Percentiles rank a stretch among this genome's conserved stretches.
phyloP scores from a whole-genome alignment of 1,140 invertebrate species.

The Ruditapes philippinarum region DNA sequence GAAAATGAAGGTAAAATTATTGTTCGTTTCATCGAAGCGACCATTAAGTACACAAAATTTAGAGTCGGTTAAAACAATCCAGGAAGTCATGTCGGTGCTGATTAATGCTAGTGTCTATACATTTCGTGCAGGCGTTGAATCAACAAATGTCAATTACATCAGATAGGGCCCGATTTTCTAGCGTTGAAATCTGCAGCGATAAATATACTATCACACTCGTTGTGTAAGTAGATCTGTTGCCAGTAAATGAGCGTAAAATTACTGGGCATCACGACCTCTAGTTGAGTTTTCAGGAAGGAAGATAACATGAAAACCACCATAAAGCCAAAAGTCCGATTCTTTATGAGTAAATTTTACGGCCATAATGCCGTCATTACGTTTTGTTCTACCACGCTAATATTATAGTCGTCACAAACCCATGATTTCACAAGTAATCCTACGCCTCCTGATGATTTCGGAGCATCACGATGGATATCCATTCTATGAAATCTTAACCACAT shows the following conservation, averaged over 20 bases:
- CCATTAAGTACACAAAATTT: slow-evolving; percentile 65
- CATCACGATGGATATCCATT: slow-evolving; percentile 46
- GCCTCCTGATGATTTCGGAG: slow-evolving; percentile 64
- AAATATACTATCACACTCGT: slow-evolving; percentile 33
- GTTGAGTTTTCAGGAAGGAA: slow-evolving; percentile 67
- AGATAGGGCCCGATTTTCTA: slow-evolving; percentile 20
- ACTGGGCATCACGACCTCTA: slow-evolving; percentile 47
- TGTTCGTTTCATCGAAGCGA: slow-evolving; percentile 16
- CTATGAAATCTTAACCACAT: slow-evolving; percentile 65
- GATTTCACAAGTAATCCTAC: slow-evolving; percentile 64
- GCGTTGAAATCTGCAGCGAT: slow-evolving; percentile 44
- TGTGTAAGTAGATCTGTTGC: slow-evolving; percentile 40
- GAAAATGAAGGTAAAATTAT: slow-evolving; percentile 61
- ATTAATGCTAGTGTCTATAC: slow-evolving; percentile 55
- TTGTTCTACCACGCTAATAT: slow-evolving; percentile 45
- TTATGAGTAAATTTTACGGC: slow-evolving; percentile 50
- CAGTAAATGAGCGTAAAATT: slow-evolving; percentile 44
- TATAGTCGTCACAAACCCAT: slow-evolving; percentile 11
- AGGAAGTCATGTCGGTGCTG: slow-evolving; percentile 63
- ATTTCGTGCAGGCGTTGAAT: slow-evolving; percentile 1
- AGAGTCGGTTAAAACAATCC: slow-evolving; percentile 62
- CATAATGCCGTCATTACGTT: slow-evolving; percentile 58
- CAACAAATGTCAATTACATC: neutral
- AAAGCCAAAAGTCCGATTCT: slow-evolving; percentile 33
- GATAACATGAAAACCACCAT: slow-evolving; percentile 59